Percentiles rank a stretch among this genome's conserved stretches.
Conservation (phyloP, 2,113 vertebrate genomes). For the Cygnus buccinator region DNA sequence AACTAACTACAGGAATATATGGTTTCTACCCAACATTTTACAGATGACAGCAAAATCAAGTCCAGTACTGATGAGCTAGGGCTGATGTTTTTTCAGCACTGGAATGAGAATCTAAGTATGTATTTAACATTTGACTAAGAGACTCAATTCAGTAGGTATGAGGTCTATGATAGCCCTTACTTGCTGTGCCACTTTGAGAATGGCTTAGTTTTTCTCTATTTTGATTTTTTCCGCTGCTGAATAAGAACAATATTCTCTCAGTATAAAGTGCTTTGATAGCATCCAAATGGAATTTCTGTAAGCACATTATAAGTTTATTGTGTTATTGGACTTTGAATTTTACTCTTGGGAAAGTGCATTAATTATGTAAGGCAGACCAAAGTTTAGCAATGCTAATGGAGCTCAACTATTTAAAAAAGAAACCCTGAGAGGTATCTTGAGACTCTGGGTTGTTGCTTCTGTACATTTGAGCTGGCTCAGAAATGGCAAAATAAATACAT, state of each 20-base stretch:
- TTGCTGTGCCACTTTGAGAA: neutral
- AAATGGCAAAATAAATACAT: neutral
- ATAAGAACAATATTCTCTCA: neutral
- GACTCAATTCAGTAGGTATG: neutral
- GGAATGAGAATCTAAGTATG: neutral
- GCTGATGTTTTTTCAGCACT: neutral
- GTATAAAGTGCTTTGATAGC: neutral
- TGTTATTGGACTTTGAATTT: neutral
- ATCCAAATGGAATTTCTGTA: neutral
- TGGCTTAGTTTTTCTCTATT: neutral
- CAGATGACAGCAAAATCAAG: neutral
- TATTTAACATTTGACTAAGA: neutral
- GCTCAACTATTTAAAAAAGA: neutral
- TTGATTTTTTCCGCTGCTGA: neutral
- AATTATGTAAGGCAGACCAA: neutral
- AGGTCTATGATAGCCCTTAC: neutral
- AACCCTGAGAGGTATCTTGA: neutral
- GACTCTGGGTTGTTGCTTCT: neutral
- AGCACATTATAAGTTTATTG: neutral
- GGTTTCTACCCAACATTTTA: neutral
- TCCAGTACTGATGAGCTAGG: neutral
- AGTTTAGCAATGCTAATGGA: neutral
- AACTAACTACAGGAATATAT: neutral
- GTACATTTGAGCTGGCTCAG: neutral
- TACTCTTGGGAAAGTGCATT: neutral